phyloP scores from a whole-genome alignment of 92 coral and sea anemone genomes.

The Porites rus region DNA sequence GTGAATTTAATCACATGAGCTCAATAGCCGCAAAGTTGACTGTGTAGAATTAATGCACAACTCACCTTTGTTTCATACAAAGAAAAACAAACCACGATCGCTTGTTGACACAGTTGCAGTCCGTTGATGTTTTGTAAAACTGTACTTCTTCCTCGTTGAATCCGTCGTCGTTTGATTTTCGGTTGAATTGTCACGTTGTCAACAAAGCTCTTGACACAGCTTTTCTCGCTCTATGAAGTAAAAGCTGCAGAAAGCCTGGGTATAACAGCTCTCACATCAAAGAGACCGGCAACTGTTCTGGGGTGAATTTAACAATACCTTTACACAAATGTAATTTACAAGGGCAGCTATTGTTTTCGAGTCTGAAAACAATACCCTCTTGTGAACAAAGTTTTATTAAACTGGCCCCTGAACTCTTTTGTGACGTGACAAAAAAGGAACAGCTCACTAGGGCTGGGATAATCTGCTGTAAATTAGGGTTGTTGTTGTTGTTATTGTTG shows the following conservation, averaged over 20 bases:
- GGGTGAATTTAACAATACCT: too few relatives aligned
- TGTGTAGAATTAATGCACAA: not conserved
- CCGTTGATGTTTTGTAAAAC: not conserved
- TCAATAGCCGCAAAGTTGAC: not conserved
- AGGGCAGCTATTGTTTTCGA: too few relatives aligned
- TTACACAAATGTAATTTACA: too few relatives aligned
- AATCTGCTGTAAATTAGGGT: too few relatives aligned
- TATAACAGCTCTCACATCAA: not conserved
- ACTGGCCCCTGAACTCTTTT: too few relatives aligned
- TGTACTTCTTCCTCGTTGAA: not conserved
- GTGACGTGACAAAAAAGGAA: too few relatives aligned
- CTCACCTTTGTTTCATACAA: not conserved
- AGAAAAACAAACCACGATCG: not conserved
- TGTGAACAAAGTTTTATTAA: too few relatives aligned
- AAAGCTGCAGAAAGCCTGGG: not conserved
- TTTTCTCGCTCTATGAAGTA: not conserved
- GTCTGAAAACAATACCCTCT: too few relatives aligned
- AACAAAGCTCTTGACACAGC: not conserved
- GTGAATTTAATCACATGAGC: not conserved
- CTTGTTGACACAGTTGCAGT: conserved; percentile 7
- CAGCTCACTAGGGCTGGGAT: too few relatives aligned
- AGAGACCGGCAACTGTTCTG: not conserved
- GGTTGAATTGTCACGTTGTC: not conserved
- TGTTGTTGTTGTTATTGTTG: too few relatives aligned
- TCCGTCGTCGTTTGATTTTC: not conserved